Conservation (phyloP, 1,140 invertebrate genomes). For the Euwallacea similis region DNA sequence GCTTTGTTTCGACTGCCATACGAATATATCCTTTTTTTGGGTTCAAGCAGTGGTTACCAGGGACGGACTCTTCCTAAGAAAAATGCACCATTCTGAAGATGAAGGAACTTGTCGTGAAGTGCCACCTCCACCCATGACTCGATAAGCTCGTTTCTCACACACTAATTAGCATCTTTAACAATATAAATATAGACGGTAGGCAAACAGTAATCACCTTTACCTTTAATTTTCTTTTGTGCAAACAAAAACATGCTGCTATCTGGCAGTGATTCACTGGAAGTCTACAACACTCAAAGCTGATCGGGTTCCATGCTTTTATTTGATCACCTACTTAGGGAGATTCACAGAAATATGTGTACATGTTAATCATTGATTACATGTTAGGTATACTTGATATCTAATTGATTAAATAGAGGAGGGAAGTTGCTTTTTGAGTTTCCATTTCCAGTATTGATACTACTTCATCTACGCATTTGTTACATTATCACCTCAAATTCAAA, state of each 20-base stretch:
- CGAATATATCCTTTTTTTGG: too few relatives aligned
- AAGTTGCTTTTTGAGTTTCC: too few relatives aligned
- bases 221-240: constrained; percentile 33
- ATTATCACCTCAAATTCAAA: too few relatives aligned
- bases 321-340: not conserved
- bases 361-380: too few relatives aligned
- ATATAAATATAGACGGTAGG: constrained; percentile 37
- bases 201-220: constrained; percentile 36
- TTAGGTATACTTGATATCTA: too few relatives aligned
- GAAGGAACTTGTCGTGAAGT: not conserved
- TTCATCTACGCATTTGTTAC: too few relatives aligned
- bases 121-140: constrained; percentile 1
- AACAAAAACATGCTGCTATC: constrained; percentile 23
- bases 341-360: not conserved
- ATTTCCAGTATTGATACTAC: too few relatives aligned
- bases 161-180: constrained; percentile 36
- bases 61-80: too few relatives aligned
- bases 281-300: constrained; percentile 8
- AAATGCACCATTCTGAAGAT: too few relatives aligned
- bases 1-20: not conserved
- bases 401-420: too few relatives aligned
- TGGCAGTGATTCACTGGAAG: constrained; percentile 24
- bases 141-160: constrained; percentile 24
- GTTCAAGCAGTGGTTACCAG: too few relatives aligned
- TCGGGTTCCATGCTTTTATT: constrained; percentile 1